Conservation (phyloP, 2,797 vertebrate species). For the Etheostoma perlongum region DNA sequence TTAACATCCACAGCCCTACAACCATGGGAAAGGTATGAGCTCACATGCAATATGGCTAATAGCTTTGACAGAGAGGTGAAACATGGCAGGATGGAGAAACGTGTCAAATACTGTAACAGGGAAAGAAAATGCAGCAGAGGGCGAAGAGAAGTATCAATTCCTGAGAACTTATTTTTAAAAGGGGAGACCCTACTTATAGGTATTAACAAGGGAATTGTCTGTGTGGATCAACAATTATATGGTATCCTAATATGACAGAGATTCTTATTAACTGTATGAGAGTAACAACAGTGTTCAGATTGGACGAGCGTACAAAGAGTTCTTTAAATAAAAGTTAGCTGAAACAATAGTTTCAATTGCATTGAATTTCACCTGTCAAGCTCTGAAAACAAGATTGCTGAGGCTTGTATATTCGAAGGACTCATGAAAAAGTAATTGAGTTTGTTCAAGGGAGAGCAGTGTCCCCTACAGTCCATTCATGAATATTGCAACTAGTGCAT, state of each 20-base stretch:
- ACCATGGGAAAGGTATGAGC: conserved; percentile 87
- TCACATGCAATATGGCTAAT: conserved; percentile 12
- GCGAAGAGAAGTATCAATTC: not conserved
- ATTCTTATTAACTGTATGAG: conserved; percentile 11
- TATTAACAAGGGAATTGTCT: not conserved
- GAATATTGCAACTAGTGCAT: conserved; percentile 37
- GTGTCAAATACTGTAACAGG: conserved; percentile 1
- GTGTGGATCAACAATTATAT: conserved; percentile 13
- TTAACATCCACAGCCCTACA: conserved; percentile 69
- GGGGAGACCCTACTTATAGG: not conserved
- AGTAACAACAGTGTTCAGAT: conserved; percentile 8
- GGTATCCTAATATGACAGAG: conserved; percentile 29
- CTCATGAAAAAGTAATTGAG: conserved; percentile 21
- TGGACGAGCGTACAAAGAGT: conserved; percentile 7
- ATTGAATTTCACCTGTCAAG: conserved; percentile 46
- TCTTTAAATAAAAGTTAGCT: conserved; percentile 28
- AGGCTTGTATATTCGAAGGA: conserved; percentile 10
- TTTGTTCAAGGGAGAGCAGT: conserved; percentile 70
- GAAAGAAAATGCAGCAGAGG: not conserved
- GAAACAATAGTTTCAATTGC: conserved; percentile 29
- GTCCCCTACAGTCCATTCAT: conserved; percentile 64
- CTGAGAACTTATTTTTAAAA: conserved; percentile 10
- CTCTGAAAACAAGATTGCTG: conserved; percentile 13
- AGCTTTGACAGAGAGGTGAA: conserved; percentile 10
- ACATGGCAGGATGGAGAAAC: conserved; percentile 16